Conservation (phyloP, 2,113 vertebrate species). For the Engraulis encrasicolus region DNA sequence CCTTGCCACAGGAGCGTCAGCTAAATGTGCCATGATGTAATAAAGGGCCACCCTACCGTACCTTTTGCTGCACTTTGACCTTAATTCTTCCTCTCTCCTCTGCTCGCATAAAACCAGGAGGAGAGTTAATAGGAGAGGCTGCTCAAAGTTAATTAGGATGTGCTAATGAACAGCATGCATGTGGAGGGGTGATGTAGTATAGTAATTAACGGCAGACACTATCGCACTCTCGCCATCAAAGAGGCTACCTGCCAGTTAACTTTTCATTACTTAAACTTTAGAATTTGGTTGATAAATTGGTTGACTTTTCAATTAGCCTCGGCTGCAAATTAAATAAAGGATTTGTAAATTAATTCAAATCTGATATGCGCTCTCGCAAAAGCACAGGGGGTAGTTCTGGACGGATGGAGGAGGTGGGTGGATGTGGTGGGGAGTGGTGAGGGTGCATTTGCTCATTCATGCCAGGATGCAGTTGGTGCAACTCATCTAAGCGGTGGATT, state of each 20-base stretch:
- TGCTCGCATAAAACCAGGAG: background rate
- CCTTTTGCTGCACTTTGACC: background rate
- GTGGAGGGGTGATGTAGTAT: background rate
- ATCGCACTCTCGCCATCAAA: background rate
- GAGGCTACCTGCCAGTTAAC: background rate
- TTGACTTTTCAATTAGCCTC: constrained; percentile 6
- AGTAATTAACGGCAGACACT: background rate
- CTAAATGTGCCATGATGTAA: too few relatives aligned
- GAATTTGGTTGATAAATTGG: background rate
- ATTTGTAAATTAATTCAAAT: background rate
- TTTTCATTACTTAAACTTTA: too few relatives aligned
- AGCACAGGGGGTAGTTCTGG: too few relatives aligned
- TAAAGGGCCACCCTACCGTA: background rate
- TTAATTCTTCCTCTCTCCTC: background rate
- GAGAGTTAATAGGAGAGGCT: background rate
- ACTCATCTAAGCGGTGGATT: too few relatives aligned
- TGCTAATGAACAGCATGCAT: background rate
- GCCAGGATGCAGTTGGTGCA: too few relatives aligned
- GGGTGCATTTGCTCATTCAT: too few relatives aligned
- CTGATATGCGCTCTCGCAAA: background rate
- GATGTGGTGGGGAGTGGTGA: too few relatives aligned
- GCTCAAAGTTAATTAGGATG: background rate
- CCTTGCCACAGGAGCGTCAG: too few relatives aligned
- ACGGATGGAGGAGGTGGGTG: too few relatives aligned
- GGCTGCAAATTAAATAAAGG: background rate